phyloP scores from a whole-genome alignment of 2,888 invertebrate species.

The Acrobasis suavella region DNA sequence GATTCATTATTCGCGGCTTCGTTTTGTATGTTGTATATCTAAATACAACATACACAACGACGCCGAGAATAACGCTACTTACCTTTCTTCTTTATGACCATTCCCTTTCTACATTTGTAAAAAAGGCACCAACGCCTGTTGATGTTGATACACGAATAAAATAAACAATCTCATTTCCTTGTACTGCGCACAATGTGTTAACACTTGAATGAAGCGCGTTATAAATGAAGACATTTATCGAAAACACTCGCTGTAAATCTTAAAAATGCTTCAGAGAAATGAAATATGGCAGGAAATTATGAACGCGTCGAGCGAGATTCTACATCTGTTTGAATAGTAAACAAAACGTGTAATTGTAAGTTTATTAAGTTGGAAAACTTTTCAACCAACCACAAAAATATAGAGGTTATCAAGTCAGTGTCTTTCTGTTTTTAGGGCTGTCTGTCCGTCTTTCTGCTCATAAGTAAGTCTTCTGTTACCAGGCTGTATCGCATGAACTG shows the following conservation, averaged over 20 bases:
- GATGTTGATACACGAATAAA: neutral
- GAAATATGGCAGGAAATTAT: slow-evolving; percentile 18
- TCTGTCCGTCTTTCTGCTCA: no score
- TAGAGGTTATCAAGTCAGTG: no score
- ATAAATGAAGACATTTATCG: slow-evolving; percentile 5
- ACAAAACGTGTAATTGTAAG: neutral
- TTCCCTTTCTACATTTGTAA: no score
- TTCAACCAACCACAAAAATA: neutral
- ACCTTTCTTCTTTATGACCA: no score
- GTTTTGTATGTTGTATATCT: no score
- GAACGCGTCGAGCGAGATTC: slow-evolving; percentile 9
- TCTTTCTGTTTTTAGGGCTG: no score
- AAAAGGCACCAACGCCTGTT: no score
- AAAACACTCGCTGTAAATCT: slow-evolving; percentile 2
- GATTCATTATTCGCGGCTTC: no score
- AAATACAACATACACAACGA: no score
- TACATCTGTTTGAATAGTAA: slow-evolving; percentile 19
- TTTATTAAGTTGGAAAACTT: neutral
- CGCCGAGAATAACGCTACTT: no score
- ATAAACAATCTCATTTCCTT: slow-evolving; percentile 1
- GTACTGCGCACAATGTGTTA: slow-evolving; percentile 6
- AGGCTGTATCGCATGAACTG: no score
- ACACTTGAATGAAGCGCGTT: slow-evolving; percentile 4
- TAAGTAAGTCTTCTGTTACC: no score
- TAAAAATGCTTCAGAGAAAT: slow-evolving; percentile 12